Conservation (phyloP, 2,113 vertebrate species). For the Trochalopteron elliotii region DNA sequence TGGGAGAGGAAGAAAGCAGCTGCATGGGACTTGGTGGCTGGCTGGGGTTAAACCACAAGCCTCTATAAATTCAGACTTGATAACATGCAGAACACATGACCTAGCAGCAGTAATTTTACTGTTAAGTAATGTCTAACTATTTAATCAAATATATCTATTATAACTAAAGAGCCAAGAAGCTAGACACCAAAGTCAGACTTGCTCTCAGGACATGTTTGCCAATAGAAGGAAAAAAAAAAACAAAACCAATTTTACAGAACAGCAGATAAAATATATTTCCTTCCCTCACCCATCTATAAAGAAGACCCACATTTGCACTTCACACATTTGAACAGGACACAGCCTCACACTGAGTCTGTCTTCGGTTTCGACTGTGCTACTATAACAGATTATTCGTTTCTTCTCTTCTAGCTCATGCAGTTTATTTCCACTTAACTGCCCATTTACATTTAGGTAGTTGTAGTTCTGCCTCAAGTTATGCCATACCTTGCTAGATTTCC, state of each 20-base stretch:
- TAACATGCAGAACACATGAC: not conserved
- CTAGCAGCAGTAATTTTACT: not conserved
- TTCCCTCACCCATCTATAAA: not conserved
- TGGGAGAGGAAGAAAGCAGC: fast-evolving
- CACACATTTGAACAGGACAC: not conserved
- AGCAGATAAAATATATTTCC: not conserved
- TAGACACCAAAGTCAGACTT: not conserved
- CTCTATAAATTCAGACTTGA: not conserved
- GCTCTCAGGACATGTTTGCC: not conserved
- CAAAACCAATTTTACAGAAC: not conserved
- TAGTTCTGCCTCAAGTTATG: not conserved
- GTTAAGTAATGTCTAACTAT: too few species aligned
- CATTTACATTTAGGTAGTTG: not conserved
- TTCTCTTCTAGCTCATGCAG: not conserved
- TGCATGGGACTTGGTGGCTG: not conserved
- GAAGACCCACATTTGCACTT: not conserved
- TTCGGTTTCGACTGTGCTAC: not conserved
- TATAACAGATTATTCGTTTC: not conserved
- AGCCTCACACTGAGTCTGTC: not conserved
- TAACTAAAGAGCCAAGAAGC: not conserved
- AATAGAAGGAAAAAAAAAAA: not conserved
- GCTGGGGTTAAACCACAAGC: not conserved
- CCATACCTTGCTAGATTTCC: not conserved
- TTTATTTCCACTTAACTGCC: not conserved
- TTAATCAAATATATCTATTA: too few species aligned